Base-by-base conservation (phyloP, 2,113 vertebrate genomes). In the Xenopus laevis region DNA sequence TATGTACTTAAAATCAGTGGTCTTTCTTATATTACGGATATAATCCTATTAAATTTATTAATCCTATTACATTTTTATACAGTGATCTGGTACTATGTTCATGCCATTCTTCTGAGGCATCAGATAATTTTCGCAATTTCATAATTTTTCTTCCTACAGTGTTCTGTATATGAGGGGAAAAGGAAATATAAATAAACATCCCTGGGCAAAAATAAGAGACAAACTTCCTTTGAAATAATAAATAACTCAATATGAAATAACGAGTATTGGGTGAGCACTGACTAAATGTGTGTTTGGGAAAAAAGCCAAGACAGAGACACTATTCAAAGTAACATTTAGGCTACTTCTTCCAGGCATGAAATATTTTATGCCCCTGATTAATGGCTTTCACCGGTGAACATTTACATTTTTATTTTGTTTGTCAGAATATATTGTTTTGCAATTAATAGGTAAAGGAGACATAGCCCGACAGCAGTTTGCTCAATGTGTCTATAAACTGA, bases 401-500 rank as follows among this genome's bases (percentile, higher is more conserved):
- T 70, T 69, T 70, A 55, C 18, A 64, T 77, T 77, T 69, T 69
- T 70, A 77, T 70, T 77, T 64, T 61, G 74, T 77, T 70, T 69
- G 59, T 70, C 59, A 64, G 47, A 70, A 63, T 69, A 69, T 62
- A 60, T 62, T 45, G 23, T 63, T 68, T 40, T 53, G 58, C n/a
- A 76, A 69, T 68, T 76, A 69, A 69, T 76, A 55, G 66, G 73
- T 57, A 69, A 68, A 68, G 33, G 18, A 64, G 74, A 70, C 74
- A 46, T 30, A 45, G 44, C 60, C 44, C 69, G 50, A 77, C 74
- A 77, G 60, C 67, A 77, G 30, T 60, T 45, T 77, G 67, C 69
- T 64, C 15, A 21, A 63, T 53, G 59, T 64, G 67, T 64, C 30
- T 64, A 77, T 52, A 62, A 64, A 63, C 62, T 77, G 66, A 55